Percentiles rank a stretch among this genome's conserved stretches.
These are phyloP conservation scores for Ptyas mucosa DNA, from an alignment of 2,113 vertebrate genomes.

Conservation along the genomic window DNA sequence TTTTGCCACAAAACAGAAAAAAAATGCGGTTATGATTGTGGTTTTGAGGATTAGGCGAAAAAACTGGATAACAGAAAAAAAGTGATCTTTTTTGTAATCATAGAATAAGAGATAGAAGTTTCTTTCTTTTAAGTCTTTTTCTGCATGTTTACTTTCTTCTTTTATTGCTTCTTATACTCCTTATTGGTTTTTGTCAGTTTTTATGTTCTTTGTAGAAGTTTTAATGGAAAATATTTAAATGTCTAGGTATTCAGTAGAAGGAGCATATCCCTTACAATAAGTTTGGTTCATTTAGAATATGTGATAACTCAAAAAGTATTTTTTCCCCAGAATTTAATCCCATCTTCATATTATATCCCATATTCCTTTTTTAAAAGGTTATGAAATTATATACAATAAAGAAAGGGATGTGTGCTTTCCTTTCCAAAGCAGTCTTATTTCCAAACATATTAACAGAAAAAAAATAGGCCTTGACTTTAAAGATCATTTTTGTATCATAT, in stretches of 20 bases:
- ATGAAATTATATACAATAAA: background rate
- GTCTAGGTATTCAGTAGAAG: background rate
- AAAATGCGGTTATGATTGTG: no score
- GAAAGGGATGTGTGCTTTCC: background rate
- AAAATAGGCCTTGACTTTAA: background rate
- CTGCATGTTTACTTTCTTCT: no score
- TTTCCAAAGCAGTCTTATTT: background rate
- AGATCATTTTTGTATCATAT: background rate
- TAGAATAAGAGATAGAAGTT: no score
- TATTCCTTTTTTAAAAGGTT: background rate
- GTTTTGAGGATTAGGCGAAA: no score
- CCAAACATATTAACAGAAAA: background rate
- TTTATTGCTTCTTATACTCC: no score
- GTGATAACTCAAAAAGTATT: background rate
- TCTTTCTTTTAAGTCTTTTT: no score
- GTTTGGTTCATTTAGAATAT: background rate
- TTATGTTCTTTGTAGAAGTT: no score
- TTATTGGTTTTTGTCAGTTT: no score
- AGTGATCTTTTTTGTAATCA: no score
- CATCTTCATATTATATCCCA: background rate
- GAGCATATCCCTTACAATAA: background rate
- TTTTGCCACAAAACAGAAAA: no score
- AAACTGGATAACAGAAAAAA: no score
- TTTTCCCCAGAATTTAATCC: background rate
- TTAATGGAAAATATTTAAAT: no score